Evolutionary conservation across 37 sponge, comb jelly and placozoan genomes (phyloP).

Genomic region (Axinella damicornis): DNA sequence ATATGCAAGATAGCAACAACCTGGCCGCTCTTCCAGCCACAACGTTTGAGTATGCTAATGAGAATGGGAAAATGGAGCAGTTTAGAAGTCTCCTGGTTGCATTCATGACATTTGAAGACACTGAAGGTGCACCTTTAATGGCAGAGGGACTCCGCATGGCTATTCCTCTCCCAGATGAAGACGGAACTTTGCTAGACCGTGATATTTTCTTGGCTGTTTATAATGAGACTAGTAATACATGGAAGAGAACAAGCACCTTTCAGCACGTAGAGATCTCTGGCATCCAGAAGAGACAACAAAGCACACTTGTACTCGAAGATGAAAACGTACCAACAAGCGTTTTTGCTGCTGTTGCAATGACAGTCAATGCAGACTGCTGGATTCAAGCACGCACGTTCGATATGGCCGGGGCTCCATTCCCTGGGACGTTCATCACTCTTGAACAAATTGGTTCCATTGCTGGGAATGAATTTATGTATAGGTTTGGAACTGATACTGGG

Average conservation of each 20-base stretch:
- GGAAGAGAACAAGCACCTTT: background rate
- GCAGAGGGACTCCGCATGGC: background rate
- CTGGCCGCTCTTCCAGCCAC: background rate
- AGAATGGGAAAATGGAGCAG: background rate
- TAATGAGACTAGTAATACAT: background rate
- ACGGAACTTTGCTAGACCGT: background rate
- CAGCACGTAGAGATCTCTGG: no score
- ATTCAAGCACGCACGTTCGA: no score
- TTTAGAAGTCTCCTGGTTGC: background rate
- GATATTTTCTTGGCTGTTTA: background rate
- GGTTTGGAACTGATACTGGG: slow-evolving; percentile 10
- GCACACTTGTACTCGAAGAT: background rate
- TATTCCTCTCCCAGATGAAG: background rate
- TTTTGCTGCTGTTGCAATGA: no score
- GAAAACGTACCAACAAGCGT: background rate
- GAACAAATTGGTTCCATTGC: no score
- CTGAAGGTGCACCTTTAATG: background rate
- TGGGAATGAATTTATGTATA: background rate
- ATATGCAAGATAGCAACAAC: background rate
- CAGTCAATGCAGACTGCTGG: no score
- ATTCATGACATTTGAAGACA: background rate
- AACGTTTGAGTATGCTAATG: background rate
- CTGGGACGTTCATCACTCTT: no score
- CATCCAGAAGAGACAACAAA: background rate
- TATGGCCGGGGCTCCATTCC: no score